These are phyloP conservation scores for Cephus pygmeus DNA, from an alignment of 2,888 invertebrate genomes.

Conservation along the genomic window DNA sequence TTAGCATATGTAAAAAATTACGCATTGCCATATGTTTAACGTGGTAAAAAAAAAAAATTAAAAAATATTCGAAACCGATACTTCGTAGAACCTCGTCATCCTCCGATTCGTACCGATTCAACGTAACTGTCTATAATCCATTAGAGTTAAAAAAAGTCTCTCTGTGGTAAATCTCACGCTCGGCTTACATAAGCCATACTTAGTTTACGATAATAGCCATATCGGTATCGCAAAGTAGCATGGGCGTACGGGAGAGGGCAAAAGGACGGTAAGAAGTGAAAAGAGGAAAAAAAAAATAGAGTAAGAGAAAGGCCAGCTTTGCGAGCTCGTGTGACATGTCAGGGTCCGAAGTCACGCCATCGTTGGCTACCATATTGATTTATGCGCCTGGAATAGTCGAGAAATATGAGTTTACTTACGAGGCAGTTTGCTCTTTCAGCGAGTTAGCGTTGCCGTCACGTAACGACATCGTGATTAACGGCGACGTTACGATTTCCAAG, in stretches of 20 bases:
- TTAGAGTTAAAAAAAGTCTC: not conserved
- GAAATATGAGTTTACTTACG: slow-evolving; percentile 2
- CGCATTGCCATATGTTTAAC: not conserved
- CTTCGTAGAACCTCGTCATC: not conserved
- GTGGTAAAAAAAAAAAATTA: no score
- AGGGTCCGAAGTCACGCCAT: slow-evolving; percentile 1
- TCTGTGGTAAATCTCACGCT: not conserved
- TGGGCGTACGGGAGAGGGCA: not conserved
- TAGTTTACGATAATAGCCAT: slow-evolving; percentile 1
- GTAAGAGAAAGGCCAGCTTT: not conserved
- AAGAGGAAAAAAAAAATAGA: not conserved
- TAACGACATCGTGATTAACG: not conserved
- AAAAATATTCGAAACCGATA: no score
- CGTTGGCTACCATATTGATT: slow-evolving; percentile 3
- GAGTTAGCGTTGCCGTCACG: not conserved
- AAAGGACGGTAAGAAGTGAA: not conserved
- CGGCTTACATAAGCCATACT: not conserved
- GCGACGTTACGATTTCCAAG: not conserved
- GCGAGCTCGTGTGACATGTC: slow-evolving; percentile 5
- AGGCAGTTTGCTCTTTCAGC: not conserved
- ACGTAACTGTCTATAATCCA: not conserved
- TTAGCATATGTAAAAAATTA: not conserved
- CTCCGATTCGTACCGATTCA: not conserved
- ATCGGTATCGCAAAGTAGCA: slow-evolving; percentile 4
- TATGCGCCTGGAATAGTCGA: not conserved